A percentile compares a stretch with the other conserved stretches of the same genome.
These are phyloP conservation scores for Lycaon pictus DNA, from an alignment of 2,113 vertebrate genomes.

Conservation along the genomic window DNA sequence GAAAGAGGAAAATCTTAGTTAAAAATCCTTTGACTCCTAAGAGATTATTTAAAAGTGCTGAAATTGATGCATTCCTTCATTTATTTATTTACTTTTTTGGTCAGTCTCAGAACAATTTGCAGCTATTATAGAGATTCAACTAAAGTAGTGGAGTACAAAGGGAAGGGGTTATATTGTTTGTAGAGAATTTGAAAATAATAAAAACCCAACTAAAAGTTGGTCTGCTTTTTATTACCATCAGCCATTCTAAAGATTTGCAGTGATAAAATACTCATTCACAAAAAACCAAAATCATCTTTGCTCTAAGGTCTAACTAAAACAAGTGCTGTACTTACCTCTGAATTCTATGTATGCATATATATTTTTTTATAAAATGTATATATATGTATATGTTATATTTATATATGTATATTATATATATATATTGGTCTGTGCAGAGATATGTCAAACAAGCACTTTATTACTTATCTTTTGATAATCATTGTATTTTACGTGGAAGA, in stretches of 20 bases:
- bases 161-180: neutral
- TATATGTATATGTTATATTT: neutral
- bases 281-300: neutral
- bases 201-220: neutral
- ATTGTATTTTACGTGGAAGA: neutral
- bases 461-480: neutral
- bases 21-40: neutral
- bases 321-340: neutral
- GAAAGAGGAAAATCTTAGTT: neutral
- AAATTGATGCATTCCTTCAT: neutral
- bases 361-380: neutral
- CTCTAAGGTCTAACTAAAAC: neutral
- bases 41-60: neutral
- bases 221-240: neutral
- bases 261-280: neutral
- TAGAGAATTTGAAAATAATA: conserved; percentile 40
- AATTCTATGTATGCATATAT: neutral
- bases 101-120: neutral
- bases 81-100: neutral
- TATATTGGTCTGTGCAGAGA: neutral
- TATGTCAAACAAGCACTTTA: neutral
- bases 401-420: neutral
- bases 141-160: neutral
- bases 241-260: neutral
- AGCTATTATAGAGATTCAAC: neutral